Base-by-base conservation (phyloP, 2,888 invertebrate species). In the Terebella lapidaria region DNA sequence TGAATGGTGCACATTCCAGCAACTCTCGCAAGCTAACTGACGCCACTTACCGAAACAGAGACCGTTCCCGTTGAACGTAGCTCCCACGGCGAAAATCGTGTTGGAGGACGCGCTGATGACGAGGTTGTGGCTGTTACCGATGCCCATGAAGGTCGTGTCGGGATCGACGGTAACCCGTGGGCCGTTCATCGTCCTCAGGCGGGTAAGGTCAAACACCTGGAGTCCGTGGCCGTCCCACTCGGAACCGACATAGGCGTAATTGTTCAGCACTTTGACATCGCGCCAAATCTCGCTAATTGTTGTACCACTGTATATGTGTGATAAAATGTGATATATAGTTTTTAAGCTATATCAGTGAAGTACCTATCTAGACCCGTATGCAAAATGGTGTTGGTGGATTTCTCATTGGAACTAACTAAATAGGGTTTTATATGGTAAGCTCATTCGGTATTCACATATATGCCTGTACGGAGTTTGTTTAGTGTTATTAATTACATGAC, bases 111-210 rank as follows among this genome's bases (percentile, higher is more conserved):
- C 49, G 25, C 62, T 62, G 47, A 55, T 27, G 3, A 59, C 59
- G 24, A 64, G 56, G 52, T 64, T 64, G 55, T 63, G 63, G 18
- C 61, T 52, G 45, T 63, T 61, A 1, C 63, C 63, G 15, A 63
- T 27, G 18, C 27, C n/a, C 18, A 27, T 10, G n/a, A 27, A 35
- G 10, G 10, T 15, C 10, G 35, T 18, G 10, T 10, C 18, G 35
- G 35, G 10, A 10, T 10, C 18, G 35, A 15, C 35, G 35, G 10
- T 35, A n/a, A n/a, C n/a, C 35, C 18, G 5, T 54, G n/a, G 27
- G 10, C 4, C 53, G 4, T 53, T 27, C 22, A 15, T 22, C 18
- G 25, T 45, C 24, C 58, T 18, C 10, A 58, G 45, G 10, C 30
- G 54, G 18, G 30, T 28, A 4, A 58, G 54, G 47, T 58, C 58